Evolutionary conservation across 2,113 vertebrate genomes (phyloP).

Genomic region (Pseudorectes ferrugineus): DNA sequence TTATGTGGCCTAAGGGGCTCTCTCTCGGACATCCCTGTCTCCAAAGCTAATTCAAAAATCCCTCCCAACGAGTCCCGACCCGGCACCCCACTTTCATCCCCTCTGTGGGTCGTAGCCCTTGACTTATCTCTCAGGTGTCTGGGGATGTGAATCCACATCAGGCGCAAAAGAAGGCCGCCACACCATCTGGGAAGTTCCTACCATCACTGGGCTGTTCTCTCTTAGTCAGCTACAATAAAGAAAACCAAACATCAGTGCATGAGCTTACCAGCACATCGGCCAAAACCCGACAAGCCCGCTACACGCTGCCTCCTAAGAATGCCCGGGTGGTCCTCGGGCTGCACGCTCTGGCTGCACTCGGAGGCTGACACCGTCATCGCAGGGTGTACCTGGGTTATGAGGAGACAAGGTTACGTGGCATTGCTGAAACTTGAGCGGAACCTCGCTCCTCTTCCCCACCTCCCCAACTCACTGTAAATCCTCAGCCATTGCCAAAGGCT

Average conservation of each 20-base stretch:
- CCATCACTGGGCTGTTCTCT: rapidly evolving
- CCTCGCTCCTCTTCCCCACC: background rate
- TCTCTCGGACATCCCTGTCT: rapidly evolving
- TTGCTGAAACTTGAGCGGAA: background rate
- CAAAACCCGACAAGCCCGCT: rapidly evolving
- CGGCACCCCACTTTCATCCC: rapidly evolving
- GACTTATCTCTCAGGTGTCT: rapidly evolving
- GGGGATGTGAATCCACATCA: rapidly evolving
- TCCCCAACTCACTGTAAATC: rapidly evolving
- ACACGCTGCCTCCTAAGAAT: rapidly evolving
- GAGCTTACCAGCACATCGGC: rapidly evolving
- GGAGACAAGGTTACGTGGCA: background rate
- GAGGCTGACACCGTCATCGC: rapidly evolving
- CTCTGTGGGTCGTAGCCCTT: rapidly evolving
- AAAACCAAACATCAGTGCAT: background rate
- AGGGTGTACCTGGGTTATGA: background rate
- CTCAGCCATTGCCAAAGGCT: rapidly evolving
- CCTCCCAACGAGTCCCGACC: rapidly evolving
- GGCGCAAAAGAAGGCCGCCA: rapidly evolving
- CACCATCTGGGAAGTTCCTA: rapidly evolving
- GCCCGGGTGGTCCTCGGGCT: rapidly evolving
- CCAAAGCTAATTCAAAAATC: background rate
- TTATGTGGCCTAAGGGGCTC: background rate
- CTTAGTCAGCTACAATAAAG: background rate
- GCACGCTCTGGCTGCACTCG: rapidly evolving